phyloP scores from a whole-genome alignment of 2,113 vertebrate genomes.

The Microcebus jonahi region DNA sequence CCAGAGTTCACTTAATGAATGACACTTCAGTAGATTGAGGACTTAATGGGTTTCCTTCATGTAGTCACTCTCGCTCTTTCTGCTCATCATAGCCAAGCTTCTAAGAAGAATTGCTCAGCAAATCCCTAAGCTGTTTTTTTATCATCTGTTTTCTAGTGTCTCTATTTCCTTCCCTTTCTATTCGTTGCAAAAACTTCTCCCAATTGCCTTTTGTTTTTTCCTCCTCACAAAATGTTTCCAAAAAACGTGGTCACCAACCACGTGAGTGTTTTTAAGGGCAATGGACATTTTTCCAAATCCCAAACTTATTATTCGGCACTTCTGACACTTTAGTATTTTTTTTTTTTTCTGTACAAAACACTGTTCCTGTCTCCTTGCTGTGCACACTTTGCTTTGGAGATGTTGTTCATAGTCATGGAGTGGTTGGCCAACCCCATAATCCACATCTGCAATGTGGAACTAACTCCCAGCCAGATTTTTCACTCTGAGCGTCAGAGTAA shows the following conservation, averaged over 20 bases:
- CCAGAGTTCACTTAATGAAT: background rate
- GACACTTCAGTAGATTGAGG: background rate
- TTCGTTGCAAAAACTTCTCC: background rate
- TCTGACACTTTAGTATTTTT: background rate
- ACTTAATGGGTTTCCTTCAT: background rate
- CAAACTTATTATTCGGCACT: background rate
- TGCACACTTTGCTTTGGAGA: background rate
- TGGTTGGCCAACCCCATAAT: background rate
- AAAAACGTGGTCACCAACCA: background rate
- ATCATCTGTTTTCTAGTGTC: background rate
- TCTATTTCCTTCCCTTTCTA: background rate
- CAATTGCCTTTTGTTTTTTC: too few species aligned
- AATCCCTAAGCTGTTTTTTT: background rate
- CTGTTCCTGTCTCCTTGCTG: background rate
- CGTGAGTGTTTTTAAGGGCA: background rate
- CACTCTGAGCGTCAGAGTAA: background rate
- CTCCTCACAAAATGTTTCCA: background rate
- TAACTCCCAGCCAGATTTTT: background rate
- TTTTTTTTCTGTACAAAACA: background rate
- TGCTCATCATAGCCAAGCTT: background rate
- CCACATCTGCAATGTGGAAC: background rate
- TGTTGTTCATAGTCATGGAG: background rate
- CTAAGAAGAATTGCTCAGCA: background rate
- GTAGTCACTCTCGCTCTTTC: background rate
- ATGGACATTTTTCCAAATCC: background rate